These are phyloP conservation scores for Zaprionus lineosus DNA, from an alignment of 2,888 invertebrate species.

Conservation along the genomic window DNA sequence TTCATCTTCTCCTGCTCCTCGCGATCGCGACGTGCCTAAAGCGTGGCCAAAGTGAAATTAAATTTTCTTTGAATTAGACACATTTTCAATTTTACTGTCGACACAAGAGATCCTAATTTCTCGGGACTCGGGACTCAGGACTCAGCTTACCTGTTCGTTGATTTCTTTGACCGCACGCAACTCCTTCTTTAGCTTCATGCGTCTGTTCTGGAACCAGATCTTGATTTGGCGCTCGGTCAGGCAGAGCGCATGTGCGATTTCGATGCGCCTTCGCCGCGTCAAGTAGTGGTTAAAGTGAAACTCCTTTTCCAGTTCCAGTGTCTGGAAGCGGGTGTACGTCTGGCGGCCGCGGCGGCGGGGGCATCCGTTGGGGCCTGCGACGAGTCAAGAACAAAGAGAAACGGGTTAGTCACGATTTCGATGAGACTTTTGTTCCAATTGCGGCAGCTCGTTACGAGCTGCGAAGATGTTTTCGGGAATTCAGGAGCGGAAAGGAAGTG, in stretches of 20 bases:
- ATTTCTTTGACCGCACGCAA: constrained; percentile 96
- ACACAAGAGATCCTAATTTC: no score
- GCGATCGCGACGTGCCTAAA: constrained; percentile 90
- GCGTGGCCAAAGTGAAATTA: neutral
- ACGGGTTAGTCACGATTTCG: constrained; percentile 50
- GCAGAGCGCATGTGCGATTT: constrained; percentile 97
- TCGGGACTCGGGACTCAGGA: no score
- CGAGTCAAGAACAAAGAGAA: constrained; percentile 59
- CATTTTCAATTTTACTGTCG: neutral
- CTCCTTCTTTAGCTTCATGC: constrained; percentile 98
- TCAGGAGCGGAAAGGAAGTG: constrained; percentile 48
- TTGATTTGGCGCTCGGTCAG: constrained; percentile 98
- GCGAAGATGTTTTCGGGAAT: constrained; percentile 53
- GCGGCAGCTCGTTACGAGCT: constrained; percentile 66
- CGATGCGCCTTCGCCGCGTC: constrained; percentile 97
- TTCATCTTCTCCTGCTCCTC: constrained; percentile 96
- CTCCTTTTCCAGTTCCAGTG: constrained; percentile 98
- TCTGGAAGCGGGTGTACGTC: constrained; percentile 99
- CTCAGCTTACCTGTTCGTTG: constrained; percentile 88
- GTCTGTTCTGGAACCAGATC: constrained; percentile 98
- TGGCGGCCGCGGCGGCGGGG: constrained; percentile 96
- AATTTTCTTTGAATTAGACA: neutral
- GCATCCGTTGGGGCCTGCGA: constrained; percentile 96
- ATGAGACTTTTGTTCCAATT: constrained; percentile 32
- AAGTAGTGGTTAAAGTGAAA: constrained; percentile 99